A percentile compares a stretch with the other conserved stretches of the same genome.
Conservation (phyloP, 2,113 vertebrate genomes). For the Circaetus gallicus region DNA sequence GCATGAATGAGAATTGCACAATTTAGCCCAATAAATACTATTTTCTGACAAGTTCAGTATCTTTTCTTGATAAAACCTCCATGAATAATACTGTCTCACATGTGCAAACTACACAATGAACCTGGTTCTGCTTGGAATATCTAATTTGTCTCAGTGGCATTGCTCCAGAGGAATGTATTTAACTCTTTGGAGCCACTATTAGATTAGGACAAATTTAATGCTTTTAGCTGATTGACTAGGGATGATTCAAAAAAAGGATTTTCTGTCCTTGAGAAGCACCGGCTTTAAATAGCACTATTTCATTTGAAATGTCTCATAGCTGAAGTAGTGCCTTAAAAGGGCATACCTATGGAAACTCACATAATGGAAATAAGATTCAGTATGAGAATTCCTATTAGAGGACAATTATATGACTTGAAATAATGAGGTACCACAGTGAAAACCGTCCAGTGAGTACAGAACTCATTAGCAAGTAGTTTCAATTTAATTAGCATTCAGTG, state of each 20-base stretch:
- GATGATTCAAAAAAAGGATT: neutral
- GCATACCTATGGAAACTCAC: neutral
- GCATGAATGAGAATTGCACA: conserved; percentile 27
- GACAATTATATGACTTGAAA: conserved; percentile 9
- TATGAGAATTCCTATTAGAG: neutral
- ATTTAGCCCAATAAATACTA: neutral
- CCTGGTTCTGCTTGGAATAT: conserved; percentile 31
- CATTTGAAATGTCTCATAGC: neutral
- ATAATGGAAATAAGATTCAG: neutral
- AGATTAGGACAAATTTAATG: neutral
- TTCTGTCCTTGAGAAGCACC: conserved; percentile 1
- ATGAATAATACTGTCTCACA: conserved; percentile 21
- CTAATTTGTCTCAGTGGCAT: conserved; percentile 36
- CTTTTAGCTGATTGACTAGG: neutral
- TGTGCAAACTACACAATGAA: conserved; percentile 31
- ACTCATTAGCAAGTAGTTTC: neutral
- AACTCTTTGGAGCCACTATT: neutral
- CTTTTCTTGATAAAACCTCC: conserved; percentile 16
- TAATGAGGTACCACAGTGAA: conserved; percentile 17
- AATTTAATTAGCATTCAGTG: neutral
- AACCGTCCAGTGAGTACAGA: neutral
- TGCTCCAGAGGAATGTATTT: conserved; percentile 8
- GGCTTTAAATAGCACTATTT: neutral
- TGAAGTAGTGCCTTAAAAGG: neutral
- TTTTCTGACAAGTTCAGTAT: conserved; percentile 36